phyloP scores from a whole-genome alignment of 2,888 invertebrate species.

The Lathronympha strigana region DNA sequence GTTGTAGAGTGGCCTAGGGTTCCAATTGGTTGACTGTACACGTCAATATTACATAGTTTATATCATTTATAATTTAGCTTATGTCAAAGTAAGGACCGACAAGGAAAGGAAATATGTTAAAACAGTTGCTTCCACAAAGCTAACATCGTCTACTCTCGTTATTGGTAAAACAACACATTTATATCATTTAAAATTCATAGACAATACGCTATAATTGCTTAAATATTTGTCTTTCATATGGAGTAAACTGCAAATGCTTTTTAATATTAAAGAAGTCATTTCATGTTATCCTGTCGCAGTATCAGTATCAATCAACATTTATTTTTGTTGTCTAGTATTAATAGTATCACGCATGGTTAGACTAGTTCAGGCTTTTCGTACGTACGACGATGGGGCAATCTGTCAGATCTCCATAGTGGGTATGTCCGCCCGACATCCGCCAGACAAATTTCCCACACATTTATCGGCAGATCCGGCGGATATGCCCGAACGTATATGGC shows the following conservation, averaged over 20 bases:
- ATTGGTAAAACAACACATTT: background rate
- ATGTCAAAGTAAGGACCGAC: background rate
- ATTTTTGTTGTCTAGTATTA: too few species aligned
- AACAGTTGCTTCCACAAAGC: background rate
- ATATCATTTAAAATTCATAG: background rate
- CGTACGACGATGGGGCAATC: too few species aligned
- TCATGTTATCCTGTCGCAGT: background rate
- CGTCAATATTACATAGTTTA: background rate
- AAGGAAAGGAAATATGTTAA: background rate
- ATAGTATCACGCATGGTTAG: too few species aligned
- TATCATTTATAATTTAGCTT: background rate
- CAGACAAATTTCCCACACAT: too few species aligned
- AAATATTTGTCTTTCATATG: slow-evolving; percentile 4
- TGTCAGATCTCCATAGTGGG: too few species aligned
- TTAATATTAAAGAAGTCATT: background rate
- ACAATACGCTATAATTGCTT: background rate
- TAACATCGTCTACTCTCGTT: background rate
- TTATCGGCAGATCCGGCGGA: too few species aligned
- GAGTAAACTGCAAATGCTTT: background rate
- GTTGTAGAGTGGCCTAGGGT: too few species aligned
- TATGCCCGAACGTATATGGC: too few species aligned
- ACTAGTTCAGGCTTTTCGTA: too few species aligned
- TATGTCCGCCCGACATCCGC: too few species aligned
- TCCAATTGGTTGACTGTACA: background rate
- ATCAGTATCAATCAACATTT: too few species aligned